Evolutionary conservation across 2,113 vertebrate species (phyloP).

Genomic region (Microcebus jonahi): DNA sequence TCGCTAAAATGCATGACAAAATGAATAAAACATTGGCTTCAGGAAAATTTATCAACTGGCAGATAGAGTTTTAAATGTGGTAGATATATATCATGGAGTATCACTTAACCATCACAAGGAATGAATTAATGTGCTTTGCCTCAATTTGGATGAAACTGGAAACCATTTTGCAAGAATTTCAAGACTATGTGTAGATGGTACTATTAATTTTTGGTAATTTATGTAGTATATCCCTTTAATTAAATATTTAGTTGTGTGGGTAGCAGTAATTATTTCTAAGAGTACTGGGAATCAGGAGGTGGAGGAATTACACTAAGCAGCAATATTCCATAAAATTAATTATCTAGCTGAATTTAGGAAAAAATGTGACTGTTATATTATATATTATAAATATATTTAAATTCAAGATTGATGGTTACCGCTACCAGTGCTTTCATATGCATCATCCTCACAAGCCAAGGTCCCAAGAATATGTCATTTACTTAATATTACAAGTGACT

Average conservation of each 20-base stretch:
- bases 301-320: not conserved
- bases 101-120: too few relatives aligned
- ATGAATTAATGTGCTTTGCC: too few relatives aligned
- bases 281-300: not conserved
- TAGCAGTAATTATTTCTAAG: not conserved
- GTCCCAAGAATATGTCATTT: not conserved
- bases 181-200: not conserved
- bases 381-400: not conserved
- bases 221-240: not conserved
- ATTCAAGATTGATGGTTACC: not conserved
- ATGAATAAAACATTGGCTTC: not conserved
- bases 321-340: not conserved
- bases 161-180: not conserved
- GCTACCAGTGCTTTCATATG: not conserved
- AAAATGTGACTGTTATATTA: not conserved
- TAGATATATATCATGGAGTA: too few relatives aligned
- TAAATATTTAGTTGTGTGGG: not conserved
- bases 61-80: not conserved
- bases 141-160: too few relatives aligned
- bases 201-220: not conserved
- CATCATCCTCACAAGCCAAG: not conserved
- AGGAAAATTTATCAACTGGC: not conserved
- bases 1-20: not conserved
- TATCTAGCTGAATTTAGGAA: not conserved
- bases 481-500: not conserved